A percentile compares a stretch with the other conserved stretches of the same genome.
phyloP scores from a whole-genome alignment of 2,113 vertebrate species.

The Microcebus tavaratra region DNA sequence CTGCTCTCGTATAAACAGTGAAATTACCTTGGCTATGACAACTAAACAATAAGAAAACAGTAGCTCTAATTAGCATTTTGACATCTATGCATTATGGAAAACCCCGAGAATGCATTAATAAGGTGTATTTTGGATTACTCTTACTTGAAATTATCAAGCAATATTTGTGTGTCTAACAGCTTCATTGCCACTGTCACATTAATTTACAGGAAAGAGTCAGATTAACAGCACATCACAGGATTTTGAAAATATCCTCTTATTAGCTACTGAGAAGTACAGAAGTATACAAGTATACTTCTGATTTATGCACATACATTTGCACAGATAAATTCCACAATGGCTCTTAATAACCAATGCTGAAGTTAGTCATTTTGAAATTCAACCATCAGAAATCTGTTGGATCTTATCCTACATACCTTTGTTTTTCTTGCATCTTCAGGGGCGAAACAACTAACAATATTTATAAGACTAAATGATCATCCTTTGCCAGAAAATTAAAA shows the following conservation, averaged over 20 bases:
- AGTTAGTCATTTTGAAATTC: neutral
- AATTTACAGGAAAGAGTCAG: neutral
- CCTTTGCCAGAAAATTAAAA: neutral
- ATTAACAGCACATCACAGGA: neutral
- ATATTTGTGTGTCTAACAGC: neutral
- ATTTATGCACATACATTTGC: neutral
- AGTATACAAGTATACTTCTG: neutral
- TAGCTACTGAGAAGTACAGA: neutral
- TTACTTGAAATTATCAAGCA: slow-evolving; percentile 3
- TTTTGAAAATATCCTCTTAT: neutral
- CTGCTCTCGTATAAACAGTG: neutral
- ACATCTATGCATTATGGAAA: slow-evolving; percentile 37
- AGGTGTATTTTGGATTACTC: neutral
- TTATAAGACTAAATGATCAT: neutral
- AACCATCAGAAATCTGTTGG: neutral
- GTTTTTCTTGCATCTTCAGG: neutral
- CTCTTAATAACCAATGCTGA: neutral
- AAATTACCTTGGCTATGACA: slow-evolving; percentile 1
- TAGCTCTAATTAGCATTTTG: slow-evolving; percentile 32
- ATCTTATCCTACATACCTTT: neutral
- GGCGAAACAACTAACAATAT: neutral
- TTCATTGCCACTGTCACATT: slow-evolving; percentile 10
- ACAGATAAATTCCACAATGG: neutral
- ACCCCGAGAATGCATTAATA: neutral
- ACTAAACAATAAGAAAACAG: neutral